Base-by-base conservation (phyloP, 1,140 invertebrate genomes). In the Aethina tumida region DNA sequence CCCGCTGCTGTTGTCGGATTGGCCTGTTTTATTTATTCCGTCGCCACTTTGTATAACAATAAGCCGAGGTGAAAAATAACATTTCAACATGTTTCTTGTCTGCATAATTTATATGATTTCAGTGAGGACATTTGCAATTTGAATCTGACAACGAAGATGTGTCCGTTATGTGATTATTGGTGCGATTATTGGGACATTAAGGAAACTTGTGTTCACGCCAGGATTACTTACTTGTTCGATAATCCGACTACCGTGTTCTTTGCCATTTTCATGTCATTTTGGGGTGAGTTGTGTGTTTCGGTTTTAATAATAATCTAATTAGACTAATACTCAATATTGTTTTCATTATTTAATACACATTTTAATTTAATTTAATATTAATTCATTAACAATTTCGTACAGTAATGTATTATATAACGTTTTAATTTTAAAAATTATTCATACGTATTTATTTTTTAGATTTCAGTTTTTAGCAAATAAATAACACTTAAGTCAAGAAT, bases 231-330 rank as follows among this genome's bases (percentile, higher is more conserved):
- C 58, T 68, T 98, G 17, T 94, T 99, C 59, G 95, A 99, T 56
- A 98, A 99, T 68, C 72, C 81, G 4, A 84, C 82, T 6, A 97
- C 93, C 0, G 81, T 97, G 1, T 77, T 90, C 55, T 98, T 97
- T 65, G 86, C 95, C 18, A 76, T 91, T 26, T 89, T 97, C 56
- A 97, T 98, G 92, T 93, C 92, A 20, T 79, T 99, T 59, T 97
- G 91, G 89, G 85, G 86, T 74, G 70, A 75, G 64, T 25, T 30
- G 3, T 2, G n/a, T n/a, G n/a, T n/a, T n/a, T n/a, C n/a, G n/a
- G n/a, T n/a, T n/a, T n/a, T n/a, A n/a, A 24, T 7, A 24, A 24
- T 24, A n/a, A 24, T 24, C 7, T 7, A 24, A 7, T 7, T n/a
- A 24, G 7, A 30, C 7, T 13, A 13, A 8, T 6, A 9, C 13